Conservation (phyloP, 2,797 vertebrate species). For the Podarcis lilfordi region DNA sequence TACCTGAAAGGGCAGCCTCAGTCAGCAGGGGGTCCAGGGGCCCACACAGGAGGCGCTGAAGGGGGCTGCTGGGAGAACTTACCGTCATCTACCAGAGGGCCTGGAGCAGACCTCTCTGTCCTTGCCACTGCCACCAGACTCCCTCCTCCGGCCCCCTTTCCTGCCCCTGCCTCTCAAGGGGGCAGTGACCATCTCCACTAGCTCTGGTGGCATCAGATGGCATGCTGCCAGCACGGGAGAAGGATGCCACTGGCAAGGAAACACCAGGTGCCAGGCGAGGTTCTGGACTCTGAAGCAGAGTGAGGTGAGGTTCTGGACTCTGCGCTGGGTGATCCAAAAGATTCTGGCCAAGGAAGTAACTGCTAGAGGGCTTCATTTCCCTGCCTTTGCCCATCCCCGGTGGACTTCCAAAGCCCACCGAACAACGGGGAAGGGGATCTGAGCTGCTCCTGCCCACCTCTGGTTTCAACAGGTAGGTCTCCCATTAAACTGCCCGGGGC, state of each 20-base stretch:
- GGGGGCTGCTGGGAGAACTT: neutral
- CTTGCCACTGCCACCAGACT: neutral
- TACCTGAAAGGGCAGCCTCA: neutral
- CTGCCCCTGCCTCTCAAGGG: neutral
- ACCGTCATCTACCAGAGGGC: neutral
- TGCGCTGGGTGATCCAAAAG: neutral
- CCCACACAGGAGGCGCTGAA: neutral
- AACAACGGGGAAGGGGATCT: too few species aligned
- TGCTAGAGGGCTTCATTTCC: accelerated
- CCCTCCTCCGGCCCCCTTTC: neutral
- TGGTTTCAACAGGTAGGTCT: neutral
- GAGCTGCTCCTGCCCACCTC: neutral
- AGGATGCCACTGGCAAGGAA: neutral
- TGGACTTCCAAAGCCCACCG: neutral
- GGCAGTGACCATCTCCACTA: neutral
- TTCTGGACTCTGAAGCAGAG: neutral
- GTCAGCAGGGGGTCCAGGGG: neutral
- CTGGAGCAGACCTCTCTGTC: neutral
- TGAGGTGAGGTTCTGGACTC: neutral
- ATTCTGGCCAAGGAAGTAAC: neutral
- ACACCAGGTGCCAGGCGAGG: neutral
- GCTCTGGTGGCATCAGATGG: neutral
- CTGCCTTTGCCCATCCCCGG: neutral
- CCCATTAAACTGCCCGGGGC: too few species aligned
- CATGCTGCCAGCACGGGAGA: neutral